phyloP scores from a whole-genome alignment of 2,888 invertebrate genomes.

The Podabrus alpinus region DNA sequence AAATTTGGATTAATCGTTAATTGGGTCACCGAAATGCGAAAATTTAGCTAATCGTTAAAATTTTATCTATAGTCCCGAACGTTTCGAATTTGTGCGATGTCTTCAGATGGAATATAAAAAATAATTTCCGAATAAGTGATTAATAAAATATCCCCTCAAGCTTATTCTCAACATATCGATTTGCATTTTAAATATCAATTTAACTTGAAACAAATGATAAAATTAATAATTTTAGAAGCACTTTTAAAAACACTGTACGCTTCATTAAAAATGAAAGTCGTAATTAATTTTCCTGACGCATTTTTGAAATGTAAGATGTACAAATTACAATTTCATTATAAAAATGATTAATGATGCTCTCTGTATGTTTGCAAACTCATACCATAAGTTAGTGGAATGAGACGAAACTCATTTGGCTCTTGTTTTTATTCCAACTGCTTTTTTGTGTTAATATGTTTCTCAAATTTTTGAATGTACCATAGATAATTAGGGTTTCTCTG shows the following conservation, averaged over 20 bases:
- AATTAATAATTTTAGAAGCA: conserved; percentile 33
- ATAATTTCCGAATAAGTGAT: background rate
- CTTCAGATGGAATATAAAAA: background rate
- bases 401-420: conserved; percentile 13
- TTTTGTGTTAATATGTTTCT: conserved; percentile 15
- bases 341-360: conserved; percentile 44
- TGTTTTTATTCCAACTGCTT: conserved; percentile 18
- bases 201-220: conserved; percentile 31
- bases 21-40: background rate
- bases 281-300: conserved; percentile 35
- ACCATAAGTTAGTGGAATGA: conserved; percentile 42
- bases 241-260: conserved; percentile 39
- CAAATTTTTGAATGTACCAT: background rate
- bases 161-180: background rate
- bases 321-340: conserved; percentile 49
- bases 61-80: background rate
- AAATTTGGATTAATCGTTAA: background rate
- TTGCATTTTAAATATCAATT: background rate
- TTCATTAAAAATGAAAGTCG: conserved; percentile 39
- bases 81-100: background rate
- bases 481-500: background rate
- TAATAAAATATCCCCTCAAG: background rate
- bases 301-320: conserved; percentile 30
- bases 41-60: background rate
- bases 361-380: conserved; percentile 40